phyloP scores from a whole-genome alignment of 2,113 vertebrate genomes.

The Sceloporus undulatus region DNA sequence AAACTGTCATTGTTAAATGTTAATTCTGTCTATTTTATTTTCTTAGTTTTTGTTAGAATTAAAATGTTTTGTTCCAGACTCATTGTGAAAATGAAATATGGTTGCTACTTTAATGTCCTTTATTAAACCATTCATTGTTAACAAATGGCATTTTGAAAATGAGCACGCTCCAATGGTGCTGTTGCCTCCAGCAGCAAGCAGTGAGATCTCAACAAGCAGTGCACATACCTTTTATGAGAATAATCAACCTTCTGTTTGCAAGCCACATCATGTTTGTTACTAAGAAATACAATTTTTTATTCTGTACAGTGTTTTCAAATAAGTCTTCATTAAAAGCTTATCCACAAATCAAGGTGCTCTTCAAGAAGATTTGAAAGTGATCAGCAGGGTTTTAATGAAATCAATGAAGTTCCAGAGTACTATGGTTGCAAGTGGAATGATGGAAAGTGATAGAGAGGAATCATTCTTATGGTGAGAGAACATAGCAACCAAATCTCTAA shows the following conservation, averaged over 20 bases:
- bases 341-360: not conserved
- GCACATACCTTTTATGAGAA: slow-evolving; percentile 61
- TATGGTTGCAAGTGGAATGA: not conserved
- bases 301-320: not conserved
- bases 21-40: not conserved
- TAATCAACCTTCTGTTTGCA: slow-evolving; percentile 27
- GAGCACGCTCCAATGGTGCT: slow-evolving; percentile 35
- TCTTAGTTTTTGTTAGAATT: not conserved
- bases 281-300: slow-evolving; percentile 29
- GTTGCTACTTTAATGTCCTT: slow-evolving; percentile 1
- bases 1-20: not conserved
- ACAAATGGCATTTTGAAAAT: slow-evolving; percentile 69
- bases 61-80: not conserved
- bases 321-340: slow-evolving; percentile 11
- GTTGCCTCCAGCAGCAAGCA: slow-evolving; percentile 71
- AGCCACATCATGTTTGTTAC: slow-evolving; percentile 28
- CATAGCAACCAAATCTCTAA: not conserved
- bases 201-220: slow-evolving; percentile 65
- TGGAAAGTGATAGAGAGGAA: not conserved
- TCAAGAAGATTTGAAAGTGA: slow-evolving; percentile 2
- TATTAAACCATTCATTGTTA: slow-evolving; percentile 18
- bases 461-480: not conserved
- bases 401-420: not conserved
- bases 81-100: slow-evolving; percentile 9
- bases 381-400: slow-evolving; percentile 7